Evolutionary conservation across 2,797 vertebrate genomes (phyloP), one percentile per base, ranked within the genome.

Genomic region (Kryptopterus vitreolus): DNA sequence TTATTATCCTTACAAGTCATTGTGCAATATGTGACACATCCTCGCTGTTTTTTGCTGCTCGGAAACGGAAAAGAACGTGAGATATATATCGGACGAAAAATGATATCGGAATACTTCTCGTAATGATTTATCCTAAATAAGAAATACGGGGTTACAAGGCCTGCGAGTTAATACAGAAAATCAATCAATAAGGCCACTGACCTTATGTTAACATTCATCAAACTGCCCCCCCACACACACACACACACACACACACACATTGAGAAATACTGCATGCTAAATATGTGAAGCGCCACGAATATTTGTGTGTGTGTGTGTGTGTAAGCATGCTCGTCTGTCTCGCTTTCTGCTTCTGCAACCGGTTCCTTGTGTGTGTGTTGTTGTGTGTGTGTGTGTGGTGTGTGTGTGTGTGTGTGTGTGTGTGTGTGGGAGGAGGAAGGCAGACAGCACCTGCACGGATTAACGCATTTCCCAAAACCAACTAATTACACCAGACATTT

Each of bases 381-480:
- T 52, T 52, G 63, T 61, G 31, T n/a, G 55, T 78, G 70, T 74
- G 77, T 65, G 71, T 59, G 69, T n/a, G n/a, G n/a, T n/a, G n/a
- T n/a, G n/a, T n/a, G n/a, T n/a, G 76, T 75, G 43, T 80, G 70
- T 75, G 72, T 77, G 50, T 52, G 63, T 61, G 31, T n/a, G 55
- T 78, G 70, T 74, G 77, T 65, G 71, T 59, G 69, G n/a, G n/a
- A n/a, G n/a, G n/a, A n/a, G n/a, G n/a, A n/a, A 55, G 61, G 46
- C 88, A 85, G 84, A 87, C 83, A 87, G 87, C 86, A 88, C 88
- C 85, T 84, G 87, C 77, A 84, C 89, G 85, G 88, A 91, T 92
- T 89, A 91, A 88, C 84, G 86, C 88, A 90, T 92, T 91, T 92
- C 85, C 87, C 88, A 85, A 92, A 94, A 92, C 91, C 87, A 90